Percentiles rank a stretch among this genome's conserved stretches.
These are phyloP conservation scores for Seira musarum DNA, from an alignment of 2,888 invertebrate species.

Conservation along the genomic window DNA sequence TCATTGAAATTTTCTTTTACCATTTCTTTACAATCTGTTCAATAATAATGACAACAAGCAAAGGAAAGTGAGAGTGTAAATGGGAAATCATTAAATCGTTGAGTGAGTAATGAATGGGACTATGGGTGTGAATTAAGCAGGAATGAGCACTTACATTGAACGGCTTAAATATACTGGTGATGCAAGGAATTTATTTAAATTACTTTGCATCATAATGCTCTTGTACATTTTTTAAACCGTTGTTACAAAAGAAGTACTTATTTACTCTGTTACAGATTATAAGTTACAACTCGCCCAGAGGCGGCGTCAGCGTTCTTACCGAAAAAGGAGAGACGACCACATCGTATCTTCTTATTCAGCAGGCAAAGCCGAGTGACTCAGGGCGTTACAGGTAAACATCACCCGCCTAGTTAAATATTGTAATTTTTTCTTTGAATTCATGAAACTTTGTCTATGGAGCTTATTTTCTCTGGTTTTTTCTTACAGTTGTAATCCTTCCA, in stretches of 20 bases:
- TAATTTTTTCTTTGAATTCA: not conserved
- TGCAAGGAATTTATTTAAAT: no score
- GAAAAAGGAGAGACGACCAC: constrained; percentile 93
- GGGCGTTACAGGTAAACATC: constrained; percentile 74
- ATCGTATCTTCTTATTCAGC: constrained; percentile 90
- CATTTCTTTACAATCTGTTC: no score
- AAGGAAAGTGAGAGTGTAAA: no score
- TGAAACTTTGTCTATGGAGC: not conserved
- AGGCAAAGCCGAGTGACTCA: constrained; percentile 88
- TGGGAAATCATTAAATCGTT: no score
- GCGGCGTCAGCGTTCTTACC: constrained; percentile 92
- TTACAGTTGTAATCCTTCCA: constrained; percentile 82
- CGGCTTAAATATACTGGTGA: no score
- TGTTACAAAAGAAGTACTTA: not conserved
- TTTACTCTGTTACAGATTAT: constrained; percentile 81
- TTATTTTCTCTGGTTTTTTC: not conserved
- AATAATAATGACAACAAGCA: no score
- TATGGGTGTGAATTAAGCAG: no score
- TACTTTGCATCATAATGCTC: no score
- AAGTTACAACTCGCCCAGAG: constrained; percentile 92
- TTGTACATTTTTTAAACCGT: not conserved
- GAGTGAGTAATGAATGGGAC: no score
- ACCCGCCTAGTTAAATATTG: not conserved
- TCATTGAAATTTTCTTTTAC: no score
- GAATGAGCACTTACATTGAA: no score